Evolutionary conservation across 2,888 invertebrate genomes (phyloP).

Genomic region (Lamellibrachia satsuma): DNA sequence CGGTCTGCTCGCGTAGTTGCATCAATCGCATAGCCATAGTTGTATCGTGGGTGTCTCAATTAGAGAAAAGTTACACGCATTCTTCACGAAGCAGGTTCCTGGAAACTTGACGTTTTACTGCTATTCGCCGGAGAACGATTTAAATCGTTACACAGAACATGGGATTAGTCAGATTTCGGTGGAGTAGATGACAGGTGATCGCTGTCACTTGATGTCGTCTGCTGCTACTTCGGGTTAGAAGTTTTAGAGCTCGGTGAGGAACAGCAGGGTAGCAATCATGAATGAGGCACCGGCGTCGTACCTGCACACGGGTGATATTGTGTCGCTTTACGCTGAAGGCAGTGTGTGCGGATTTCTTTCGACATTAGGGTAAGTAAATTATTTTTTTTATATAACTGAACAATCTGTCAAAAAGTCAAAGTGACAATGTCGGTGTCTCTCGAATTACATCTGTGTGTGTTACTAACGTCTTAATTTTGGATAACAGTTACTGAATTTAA

Average conservation of each 20-base stretch:
- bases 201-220: background rate
- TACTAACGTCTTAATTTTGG: no score
- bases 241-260: background rate
- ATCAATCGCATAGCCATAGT: background rate
- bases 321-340: slow-evolving; percentile 97
- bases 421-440: no score
- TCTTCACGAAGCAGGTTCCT: background rate
- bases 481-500: no score
- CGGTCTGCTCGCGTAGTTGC: background rate
- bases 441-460: background rate
- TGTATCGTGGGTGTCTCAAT: background rate
- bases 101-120: background rate
- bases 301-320: slow-evolving; percentile 97
- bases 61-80: background rate
- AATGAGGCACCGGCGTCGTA: slow-evolving; percentile 74
- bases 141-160: background rate
- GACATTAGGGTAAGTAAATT: slow-evolving; percentile 87
- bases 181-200: background rate
- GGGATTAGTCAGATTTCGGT: background rate
- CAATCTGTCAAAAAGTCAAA: no score
- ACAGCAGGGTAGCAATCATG: slow-evolving; percentile 26
- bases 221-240: background rate
- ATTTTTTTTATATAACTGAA: no score
- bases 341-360: slow-evolving; percentile 88
- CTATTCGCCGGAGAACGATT: background rate